Percentiles rank a stretch among this genome's conserved stretches.
phyloP scores from a whole-genome alignment of 2,113 vertebrate genomes.

The Bubalus kerabau region DNA sequence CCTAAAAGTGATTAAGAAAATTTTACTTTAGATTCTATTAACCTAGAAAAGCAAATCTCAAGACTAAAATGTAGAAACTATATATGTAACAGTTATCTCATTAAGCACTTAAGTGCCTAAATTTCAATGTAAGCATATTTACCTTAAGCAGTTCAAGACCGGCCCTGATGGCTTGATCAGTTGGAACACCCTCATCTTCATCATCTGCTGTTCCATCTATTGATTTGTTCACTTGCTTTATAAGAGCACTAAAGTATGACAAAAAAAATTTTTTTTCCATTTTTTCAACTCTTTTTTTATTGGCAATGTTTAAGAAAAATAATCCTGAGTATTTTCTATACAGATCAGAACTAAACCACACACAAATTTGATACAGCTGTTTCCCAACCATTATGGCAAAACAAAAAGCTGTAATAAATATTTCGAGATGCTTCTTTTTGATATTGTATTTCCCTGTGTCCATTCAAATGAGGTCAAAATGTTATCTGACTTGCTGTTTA shows the following conservation, averaged over 20 bases:
- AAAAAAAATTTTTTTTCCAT: not conserved
- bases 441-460: not conserved
- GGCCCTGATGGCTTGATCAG: slow-evolving; percentile 90
- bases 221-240: slow-evolving; percentile 92
- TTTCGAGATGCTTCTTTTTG: not conserved
- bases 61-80: not conserved
- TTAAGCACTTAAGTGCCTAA: not conserved
- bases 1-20: not conserved
- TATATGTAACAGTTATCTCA: not conserved
- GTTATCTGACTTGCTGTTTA: not conserved
- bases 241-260: slow-evolving; percentile 83
- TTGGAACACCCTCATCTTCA: slow-evolving; percentile 90
- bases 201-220: slow-evolving; percentile 92
- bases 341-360: not conserved
- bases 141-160: slow-evolving; percentile 92
- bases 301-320: not conserved
- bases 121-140: slow-evolving; percentile 39
- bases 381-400: not conserved
- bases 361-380: not conserved
- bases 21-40: not conserved
- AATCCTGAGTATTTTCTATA: not conserved
- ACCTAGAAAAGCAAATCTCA: not conserved
- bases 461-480: slow-evolving; percentile 18
- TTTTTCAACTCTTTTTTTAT: not conserved
- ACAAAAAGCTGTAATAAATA: not conserved